Base-by-base conservation (phyloP, 2,797 vertebrate genomes). In the Poeciliopsis presidionis region DNA sequence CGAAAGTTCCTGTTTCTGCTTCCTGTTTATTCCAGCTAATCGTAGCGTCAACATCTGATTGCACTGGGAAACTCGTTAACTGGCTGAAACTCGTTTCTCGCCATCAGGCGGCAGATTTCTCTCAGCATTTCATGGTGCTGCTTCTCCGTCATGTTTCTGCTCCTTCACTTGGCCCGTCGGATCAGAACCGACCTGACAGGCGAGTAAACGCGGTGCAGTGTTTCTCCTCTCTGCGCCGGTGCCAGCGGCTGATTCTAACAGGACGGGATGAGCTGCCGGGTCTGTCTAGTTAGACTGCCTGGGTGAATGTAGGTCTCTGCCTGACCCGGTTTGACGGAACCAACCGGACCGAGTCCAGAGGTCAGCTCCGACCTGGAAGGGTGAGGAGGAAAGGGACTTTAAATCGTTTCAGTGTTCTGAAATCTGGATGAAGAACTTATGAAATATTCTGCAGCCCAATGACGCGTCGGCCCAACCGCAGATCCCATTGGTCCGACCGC, bases 151-250 rank as follows among this genome's bases (percentile, higher is more conserved):
- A 20, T 63, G 14, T 67, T 28, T 74, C 49, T 69, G 30, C 45
- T 59, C 45, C 47, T 77, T 41, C 0, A 0, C 72, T 79, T 13
- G 53, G 59, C 81, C 71, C 78, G 71, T 71, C 65, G 72, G 75
- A 57, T n/a, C 67, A 11, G 71, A 86, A 76, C 75, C 77, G 84
- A 83, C 73, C 78, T 12, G 77, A 88, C 86, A 87, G 78, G 70
- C 75, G 5, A 78, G 84, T 80, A 78, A 80, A 88, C 84, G 72
- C 73, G 5, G 63, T 33, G 76, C 86, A 73, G 59, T 59, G 74
- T 72, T 71, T 78, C 20, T 2, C 55, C 33, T 1, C 53, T 72
- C 70, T 47, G 80, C 76, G 36, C 18, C 36, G 59, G 14, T 7
- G 57, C 70, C 14, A 7, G 63, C 63, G 47, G 33, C 4, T 84